These are phyloP conservation scores for Dendrocincla tyrannina DNA, from an alignment of 2,797 vertebrate species.

Conservation along the genomic window DNA sequence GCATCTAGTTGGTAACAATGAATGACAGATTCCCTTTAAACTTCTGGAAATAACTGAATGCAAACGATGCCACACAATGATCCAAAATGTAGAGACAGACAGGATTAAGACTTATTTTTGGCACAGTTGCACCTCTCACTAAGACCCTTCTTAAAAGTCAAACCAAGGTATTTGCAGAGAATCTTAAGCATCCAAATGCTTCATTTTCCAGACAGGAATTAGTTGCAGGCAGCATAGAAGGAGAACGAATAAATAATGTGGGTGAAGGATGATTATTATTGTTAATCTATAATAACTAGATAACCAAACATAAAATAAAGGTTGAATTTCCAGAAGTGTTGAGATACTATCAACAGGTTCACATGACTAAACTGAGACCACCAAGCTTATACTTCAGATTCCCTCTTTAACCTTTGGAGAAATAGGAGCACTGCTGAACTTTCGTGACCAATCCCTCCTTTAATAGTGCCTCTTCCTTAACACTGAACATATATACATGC, in stretches of 20 bases:
- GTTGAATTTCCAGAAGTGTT: slow-evolving; percentile 24
- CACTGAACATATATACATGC: background rate
- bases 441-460: background rate
- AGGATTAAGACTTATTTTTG: background rate
- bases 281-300: slow-evolving; percentile 41
- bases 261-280: background rate
- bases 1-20: slow-evolving; percentile 48
- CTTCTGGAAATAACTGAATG: slow-evolving; percentile 4
- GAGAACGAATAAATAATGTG: slow-evolving; percentile 40
- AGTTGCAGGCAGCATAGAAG: background rate
- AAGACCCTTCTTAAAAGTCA: background rate
- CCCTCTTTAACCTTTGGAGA: background rate
- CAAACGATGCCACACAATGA: background rate
- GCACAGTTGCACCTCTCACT: background rate
- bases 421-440: background rate
- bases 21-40: slow-evolving; percentile 38
- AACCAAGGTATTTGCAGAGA: background rate
- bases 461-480: background rate
- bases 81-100: background rate
- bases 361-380: background rate
- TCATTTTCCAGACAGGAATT: background rate
- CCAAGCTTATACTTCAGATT: background rate
- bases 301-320: slow-evolving; percentile 41
- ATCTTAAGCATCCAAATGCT: background rate
- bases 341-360: background rate